Evolutionary conservation across 2,113 vertebrate species (phyloP).

Genomic region (Eretmochelys imbricata): DNA sequence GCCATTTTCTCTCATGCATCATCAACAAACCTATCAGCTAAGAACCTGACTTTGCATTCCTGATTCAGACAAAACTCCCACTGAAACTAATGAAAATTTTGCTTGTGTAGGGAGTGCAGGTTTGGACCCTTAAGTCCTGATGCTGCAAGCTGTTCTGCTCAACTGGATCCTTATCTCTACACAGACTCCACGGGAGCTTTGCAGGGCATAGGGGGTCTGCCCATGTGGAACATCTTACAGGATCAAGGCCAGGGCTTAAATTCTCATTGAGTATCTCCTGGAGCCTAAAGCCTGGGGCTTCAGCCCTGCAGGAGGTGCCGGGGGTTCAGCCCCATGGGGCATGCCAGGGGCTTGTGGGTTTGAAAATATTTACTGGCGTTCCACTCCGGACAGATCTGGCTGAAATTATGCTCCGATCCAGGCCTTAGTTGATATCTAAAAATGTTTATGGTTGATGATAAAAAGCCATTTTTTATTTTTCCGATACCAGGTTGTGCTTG

Average conservation of each 20-base stretch:
- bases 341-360: too few species aligned
- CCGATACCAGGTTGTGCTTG: constrained; percentile 61
- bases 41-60: neutral
- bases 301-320: too few species aligned
- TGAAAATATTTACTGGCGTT: too few species aligned
- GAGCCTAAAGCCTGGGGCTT: too few species aligned
- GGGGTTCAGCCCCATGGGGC: too few species aligned
- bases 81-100: neutral
- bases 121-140: neutral
- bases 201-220: neutral
- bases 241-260: neutral
- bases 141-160: neutral
- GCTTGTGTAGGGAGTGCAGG: neutral
- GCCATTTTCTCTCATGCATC: constrained; percentile 67
- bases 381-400: too few species aligned
- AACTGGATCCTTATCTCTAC: neutral
- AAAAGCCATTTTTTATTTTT: constrained; percentile 74
- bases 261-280: too few species aligned
- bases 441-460: constrained; percentile 69
- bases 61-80: neutral
- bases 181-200: neutral
- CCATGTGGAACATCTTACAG: neutral
- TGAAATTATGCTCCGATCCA: neutral
- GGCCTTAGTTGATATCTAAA: constrained; percentile 59
- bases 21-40: constrained; percentile 74